phyloP scores from a whole-genome alignment of 2,888 invertebrate species.

The Steinernema hermaphroditum region DNA sequence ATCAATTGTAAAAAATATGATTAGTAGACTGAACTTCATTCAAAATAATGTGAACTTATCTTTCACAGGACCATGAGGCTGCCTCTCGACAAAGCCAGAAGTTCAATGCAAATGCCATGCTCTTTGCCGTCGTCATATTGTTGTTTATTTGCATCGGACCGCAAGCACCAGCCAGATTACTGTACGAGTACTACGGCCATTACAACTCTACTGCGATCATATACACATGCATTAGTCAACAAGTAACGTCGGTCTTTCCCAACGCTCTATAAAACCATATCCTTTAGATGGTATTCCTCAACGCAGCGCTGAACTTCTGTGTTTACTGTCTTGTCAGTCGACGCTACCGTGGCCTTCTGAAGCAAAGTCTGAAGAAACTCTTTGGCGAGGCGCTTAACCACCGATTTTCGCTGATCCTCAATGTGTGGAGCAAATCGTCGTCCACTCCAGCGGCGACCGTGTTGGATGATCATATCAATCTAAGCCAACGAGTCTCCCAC shows the following conservation, averaged over 20 bases:
- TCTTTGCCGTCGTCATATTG: constrained; percentile 65
- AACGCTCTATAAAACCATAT: constrained; percentile 14
- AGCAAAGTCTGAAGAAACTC: constrained; percentile 15
- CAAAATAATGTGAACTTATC: background rate
- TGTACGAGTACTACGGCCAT: constrained; percentile 61
- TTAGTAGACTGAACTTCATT: too few species aligned
- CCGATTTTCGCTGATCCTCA: constrained; percentile 10
- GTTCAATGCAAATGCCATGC: constrained; percentile 65
- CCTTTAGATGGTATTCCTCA: constrained; percentile 63
- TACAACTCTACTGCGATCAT: constrained; percentile 59
- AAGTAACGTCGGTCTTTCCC: constrained; percentile 46
- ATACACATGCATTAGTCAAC: constrained; percentile 63
- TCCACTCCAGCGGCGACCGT: constrained; percentile 14
- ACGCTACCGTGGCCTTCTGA: constrained; percentile 55
- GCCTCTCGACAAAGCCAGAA: background rate
- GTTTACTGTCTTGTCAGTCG: constrained; percentile 65
- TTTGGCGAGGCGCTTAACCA: constrained; percentile 12
- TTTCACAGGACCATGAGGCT: background rate
- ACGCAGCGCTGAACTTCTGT: constrained; percentile 65
- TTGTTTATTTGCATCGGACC: constrained; percentile 65
- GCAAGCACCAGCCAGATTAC: constrained; percentile 64
- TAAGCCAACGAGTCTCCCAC: background rate
- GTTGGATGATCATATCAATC: background rate
- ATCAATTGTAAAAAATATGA: too few species aligned
- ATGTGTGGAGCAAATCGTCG: constrained; percentile 23